Conservation (phyloP, 2,797 vertebrate genomes). For the Sylvia borin region DNA sequence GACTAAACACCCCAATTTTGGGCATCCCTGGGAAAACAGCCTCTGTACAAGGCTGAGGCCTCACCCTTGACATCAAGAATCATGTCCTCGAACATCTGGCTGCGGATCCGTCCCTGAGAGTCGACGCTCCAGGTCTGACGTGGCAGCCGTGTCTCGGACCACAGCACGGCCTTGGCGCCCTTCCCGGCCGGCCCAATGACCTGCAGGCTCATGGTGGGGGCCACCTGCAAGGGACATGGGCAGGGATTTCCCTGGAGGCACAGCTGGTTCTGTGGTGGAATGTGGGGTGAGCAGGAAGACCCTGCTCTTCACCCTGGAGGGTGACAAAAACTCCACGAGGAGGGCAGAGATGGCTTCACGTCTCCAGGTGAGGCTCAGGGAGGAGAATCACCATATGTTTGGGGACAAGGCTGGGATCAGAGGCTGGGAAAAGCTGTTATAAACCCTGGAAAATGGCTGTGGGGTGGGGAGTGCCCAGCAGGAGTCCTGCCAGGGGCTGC, state of each 20-base stretch:
- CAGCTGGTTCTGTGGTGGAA: not conserved
- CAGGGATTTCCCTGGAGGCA: not conserved
- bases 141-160: conserved; percentile 87
- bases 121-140: conserved; percentile 86
- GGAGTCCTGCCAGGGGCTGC: not conserved
- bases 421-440: not conserved
- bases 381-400: not conserved
- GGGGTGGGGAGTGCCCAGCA: not conserved
- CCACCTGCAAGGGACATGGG: conserved; percentile 71
- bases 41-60: fast-evolving
- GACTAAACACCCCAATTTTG: fast-evolving
- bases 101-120: conserved; percentile 81
- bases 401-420: not conserved
- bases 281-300: not conserved
- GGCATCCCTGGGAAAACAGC: not conserved
- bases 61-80: conserved; percentile 92
- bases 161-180: conserved; percentile 88
- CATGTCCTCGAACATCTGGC: conserved; percentile 85
- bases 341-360: not conserved
- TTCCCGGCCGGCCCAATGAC: conserved; percentile 85
- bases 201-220: conserved; percentile 88
- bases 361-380: not conserved
- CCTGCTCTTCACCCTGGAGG: too few species aligned
- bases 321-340: not conserved
- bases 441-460: not conserved